Conservation (phyloP, 2,888 invertebrate species). For the Griposia aprilina region DNA sequence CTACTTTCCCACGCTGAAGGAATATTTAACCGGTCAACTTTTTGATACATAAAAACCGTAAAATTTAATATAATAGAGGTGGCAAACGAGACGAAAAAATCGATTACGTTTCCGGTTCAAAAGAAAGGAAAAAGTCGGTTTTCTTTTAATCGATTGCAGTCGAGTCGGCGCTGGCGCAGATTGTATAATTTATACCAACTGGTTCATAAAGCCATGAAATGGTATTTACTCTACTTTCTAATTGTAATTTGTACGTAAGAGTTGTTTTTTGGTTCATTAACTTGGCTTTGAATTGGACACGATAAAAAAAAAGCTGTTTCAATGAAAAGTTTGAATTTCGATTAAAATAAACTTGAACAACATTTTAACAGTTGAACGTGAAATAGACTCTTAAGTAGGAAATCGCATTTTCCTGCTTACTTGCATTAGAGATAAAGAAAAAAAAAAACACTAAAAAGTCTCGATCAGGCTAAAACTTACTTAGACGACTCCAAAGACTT, state of each 20-base stretch:
- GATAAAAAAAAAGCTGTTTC: background rate
- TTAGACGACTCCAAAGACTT: slow-evolving; percentile 14
- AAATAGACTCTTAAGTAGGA: no score
- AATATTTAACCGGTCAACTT: slow-evolving; percentile 1
- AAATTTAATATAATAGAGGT: slow-evolving; percentile 7
- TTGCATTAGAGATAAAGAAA: background rate
- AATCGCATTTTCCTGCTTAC: background rate
- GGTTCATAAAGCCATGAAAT: slow-evolving; percentile 73
- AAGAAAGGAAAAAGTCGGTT: slow-evolving; percentile 56
- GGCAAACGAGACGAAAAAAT: slow-evolving; percentile 43
- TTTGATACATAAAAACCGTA: slow-evolving; percentile 33
- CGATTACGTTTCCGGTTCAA: slow-evolving; percentile 48
- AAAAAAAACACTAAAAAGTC: background rate
- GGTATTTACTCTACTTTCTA: slow-evolving; percentile 81
- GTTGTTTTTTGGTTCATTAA: slow-evolving; percentile 53
- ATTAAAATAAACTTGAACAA: background rate
- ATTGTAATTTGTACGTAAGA: slow-evolving; percentile 68
- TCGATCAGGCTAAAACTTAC: slow-evolving; percentile 11
- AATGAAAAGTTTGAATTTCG: background rate
- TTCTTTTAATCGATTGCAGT: slow-evolving; percentile 59
- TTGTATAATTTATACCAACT: slow-evolving; percentile 70
- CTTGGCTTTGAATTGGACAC: slow-evolving; percentile 31
- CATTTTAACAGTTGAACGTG: background rate
- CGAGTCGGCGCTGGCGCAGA: slow-evolving; percentile 53
- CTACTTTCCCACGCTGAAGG: slow-evolving; percentile 43